Base-by-base conservation (phyloP, 2,113 vertebrate species). In the Lasiurus borealis region DNA sequence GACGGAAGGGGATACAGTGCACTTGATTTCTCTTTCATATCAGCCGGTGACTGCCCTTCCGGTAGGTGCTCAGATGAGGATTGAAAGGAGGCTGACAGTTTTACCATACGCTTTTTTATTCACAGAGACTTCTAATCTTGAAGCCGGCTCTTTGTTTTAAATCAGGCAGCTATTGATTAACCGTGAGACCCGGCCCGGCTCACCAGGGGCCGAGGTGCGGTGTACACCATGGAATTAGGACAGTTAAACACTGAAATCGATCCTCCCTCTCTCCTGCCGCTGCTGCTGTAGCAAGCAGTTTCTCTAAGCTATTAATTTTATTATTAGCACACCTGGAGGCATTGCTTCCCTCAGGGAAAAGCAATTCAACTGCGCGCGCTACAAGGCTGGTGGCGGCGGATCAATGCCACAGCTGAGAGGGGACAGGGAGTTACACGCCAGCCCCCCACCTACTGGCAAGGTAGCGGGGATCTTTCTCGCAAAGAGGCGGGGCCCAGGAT, bases 251-350 rank as follows among this genome's bases (percentile, higher is more conserved):
- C 98, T 95, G 97, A 96, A 98, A 98, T 99, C 98, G 98, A 98
- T 98, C 97, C 96, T 96, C 94, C 92, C 95, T 97, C 97, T 96
- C 98, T 97, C 95, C 96, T 48, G 95, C 97, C 54, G 88, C 40
- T 83, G 97, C 93, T 98, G 98, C 98, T 98, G 98, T 96, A 98
- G 98, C 98, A 98, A 98, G 98, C 98, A 98, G 97, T 98, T 99
- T 98, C 98, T 98, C 98, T 97, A 98, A 98, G 98, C 98, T 98
- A 98, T 99, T 98, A 98, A 98, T 99, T 99, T 99, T 98, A 98
- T 98, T 98, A 98, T 98, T 98, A 98, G 98, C 98, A 98, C 98
- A 98, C 98, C 98, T 98, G 98, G 98, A 98, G 98, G 98, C 98
- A 97, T 95, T 93, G 97, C 97, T 98, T 98, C 98, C 98, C 98